Percentiles rank a stretch among this genome's conserved stretches.
These are phyloP conservation scores for Phrynocephalus guinanensis DNA, from an alignment of 2,797 vertebrate genomes.

Conservation along the genomic window DNA sequence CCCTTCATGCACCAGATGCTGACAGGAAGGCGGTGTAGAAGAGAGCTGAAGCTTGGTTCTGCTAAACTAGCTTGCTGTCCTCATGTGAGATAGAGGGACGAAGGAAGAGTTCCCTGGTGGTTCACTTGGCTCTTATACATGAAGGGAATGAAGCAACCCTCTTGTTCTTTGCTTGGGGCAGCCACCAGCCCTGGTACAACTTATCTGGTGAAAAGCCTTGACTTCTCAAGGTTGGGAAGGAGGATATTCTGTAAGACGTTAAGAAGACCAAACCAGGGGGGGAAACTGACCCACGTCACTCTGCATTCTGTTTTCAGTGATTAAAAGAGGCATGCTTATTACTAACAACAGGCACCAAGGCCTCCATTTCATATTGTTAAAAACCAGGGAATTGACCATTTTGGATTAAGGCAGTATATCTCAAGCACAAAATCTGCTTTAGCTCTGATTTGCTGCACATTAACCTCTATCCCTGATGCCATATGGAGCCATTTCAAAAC, in stretches of 20 bases:
- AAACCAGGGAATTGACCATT: constrained; percentile 38
- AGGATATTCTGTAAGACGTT: neutral
- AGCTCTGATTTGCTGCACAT: constrained; percentile 55
- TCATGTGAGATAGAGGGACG: neutral
- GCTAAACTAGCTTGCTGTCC: neutral
- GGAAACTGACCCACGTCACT: neutral
- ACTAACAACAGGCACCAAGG: neutral
- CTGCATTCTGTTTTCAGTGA: neutral
- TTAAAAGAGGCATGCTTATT: neutral
- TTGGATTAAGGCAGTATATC: constrained; percentile 29
- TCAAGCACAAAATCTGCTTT: constrained; percentile 54
- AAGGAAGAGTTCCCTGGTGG: neutral
- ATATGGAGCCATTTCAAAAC: constrained; percentile 47
- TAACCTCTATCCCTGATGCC: constrained; percentile 29
- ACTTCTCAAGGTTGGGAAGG: neutral
- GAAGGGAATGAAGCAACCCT: too few species aligned
- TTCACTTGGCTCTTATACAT: neutral
- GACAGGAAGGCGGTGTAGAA: neutral
- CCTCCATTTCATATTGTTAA: constrained; percentile 31
- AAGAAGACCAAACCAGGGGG: neutral
- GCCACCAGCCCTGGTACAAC: neutral
- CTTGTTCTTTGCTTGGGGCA: neutral
- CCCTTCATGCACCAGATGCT: neutral
- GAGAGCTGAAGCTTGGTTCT: neutral
- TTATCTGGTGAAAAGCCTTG: neutral